phyloP scores from a whole-genome alignment of 2,797 vertebrate genomes.

The Megaceryle alcyon region DNA sequence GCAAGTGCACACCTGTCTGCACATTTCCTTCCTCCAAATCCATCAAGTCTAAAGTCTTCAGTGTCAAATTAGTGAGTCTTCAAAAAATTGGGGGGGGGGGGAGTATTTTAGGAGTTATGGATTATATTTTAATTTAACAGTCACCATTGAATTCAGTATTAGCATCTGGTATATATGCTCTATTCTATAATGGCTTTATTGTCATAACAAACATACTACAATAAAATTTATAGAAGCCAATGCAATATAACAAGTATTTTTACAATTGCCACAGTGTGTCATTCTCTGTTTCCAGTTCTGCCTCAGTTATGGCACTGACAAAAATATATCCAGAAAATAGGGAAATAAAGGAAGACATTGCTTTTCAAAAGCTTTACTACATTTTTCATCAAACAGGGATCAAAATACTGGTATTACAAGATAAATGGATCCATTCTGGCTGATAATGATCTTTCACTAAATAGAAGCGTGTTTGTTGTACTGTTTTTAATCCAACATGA shows the following conservation, averaged over 20 bases:
- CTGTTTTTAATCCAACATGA: not conserved
- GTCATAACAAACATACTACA: not conserved
- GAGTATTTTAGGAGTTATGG: not conserved
- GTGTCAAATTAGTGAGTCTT: not conserved
- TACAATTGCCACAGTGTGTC: not conserved
- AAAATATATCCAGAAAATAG: not conserved
- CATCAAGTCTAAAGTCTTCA: not conserved
- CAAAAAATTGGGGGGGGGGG: not conserved
- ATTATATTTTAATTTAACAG: not conserved
- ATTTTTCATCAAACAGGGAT: not conserved
- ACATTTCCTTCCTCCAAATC: not conserved
- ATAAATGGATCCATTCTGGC: not conserved
- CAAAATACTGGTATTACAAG: not conserved
- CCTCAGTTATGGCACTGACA: not conserved
- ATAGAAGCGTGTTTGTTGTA: not conserved
- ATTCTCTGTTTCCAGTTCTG: not conserved
- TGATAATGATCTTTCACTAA: not conserved
- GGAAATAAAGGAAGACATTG: not conserved
- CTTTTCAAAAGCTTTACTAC: not conserved
- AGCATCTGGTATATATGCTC: not conserved
- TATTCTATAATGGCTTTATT: not conserved
- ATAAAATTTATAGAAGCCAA: not conserved
- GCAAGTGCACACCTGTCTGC: constrained; percentile 15
- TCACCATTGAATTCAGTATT: not conserved
- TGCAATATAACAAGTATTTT: not conserved